A percentile compares a stretch with the other conserved stretches of the same genome.
Conservation (phyloP, 2,888 invertebrate species). For the Caenorhabditis sp. region DNA sequence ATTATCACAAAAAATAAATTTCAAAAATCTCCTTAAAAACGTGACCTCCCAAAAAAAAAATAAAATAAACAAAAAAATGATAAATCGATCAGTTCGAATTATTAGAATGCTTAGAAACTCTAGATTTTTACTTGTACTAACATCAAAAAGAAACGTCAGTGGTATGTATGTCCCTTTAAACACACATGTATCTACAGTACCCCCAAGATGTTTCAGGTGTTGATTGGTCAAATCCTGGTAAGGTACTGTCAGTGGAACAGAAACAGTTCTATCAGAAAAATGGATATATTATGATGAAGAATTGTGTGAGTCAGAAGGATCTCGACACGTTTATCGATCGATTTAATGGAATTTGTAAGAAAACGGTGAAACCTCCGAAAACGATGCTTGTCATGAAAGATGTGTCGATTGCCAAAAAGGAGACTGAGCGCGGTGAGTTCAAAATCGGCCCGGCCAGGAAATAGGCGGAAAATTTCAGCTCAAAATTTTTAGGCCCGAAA, state of each 20-base stretch:
- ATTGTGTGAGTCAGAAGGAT: constrained; percentile 78
- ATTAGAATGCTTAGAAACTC: background rate
- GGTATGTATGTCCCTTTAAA: no score
- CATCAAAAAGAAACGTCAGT: background rate
- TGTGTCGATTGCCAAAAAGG: constrained; percentile 76
- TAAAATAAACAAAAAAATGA: no score
- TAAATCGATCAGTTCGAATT: background rate
- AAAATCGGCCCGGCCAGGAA: no score
- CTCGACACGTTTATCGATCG: constrained; percentile 77
- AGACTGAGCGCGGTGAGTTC: constrained; percentile 74
- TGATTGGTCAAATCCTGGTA: constrained; percentile 21
- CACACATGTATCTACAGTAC: no score
- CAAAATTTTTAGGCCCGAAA: no score
- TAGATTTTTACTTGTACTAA: background rate
- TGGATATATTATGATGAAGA: constrained; percentile 81
- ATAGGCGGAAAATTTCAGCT: no score
- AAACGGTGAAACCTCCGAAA: constrained; percentile 69
- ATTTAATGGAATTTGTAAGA: constrained; percentile 76
- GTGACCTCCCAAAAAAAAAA: no score
- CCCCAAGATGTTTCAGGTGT: no score
- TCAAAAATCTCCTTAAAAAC: no score
- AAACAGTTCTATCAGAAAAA: constrained; percentile 80
- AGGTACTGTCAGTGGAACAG: constrained; percentile 37
- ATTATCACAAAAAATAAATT: no score
- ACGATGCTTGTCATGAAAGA: constrained; percentile 79